phyloP scores from a whole-genome alignment of 2,797 vertebrate genomes.

The Xerus rutilus region DNA sequence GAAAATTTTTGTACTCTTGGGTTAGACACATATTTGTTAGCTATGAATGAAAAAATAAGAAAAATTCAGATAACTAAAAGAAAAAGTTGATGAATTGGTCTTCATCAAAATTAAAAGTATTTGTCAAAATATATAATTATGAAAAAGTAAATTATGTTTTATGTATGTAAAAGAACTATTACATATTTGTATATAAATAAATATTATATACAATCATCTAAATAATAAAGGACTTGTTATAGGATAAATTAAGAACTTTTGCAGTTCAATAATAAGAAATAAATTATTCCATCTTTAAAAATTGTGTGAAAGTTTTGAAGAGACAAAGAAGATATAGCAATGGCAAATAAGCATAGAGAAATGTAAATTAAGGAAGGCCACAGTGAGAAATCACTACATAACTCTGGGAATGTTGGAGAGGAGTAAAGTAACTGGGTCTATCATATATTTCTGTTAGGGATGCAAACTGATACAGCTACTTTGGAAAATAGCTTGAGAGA shows the following conservation, averaged over 20 bases:
- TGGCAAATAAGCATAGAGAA: not conserved
- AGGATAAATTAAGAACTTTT: not conserved
- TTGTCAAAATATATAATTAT: not conserved
- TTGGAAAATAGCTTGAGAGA: not conserved
- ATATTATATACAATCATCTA: not conserved
- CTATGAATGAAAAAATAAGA: not conserved
- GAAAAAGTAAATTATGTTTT: not conserved
- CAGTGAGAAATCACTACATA: not conserved
- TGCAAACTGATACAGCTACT: not conserved
- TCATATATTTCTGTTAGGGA: not conserved
- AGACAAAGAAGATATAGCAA: not conserved
- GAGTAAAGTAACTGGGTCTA: too few species aligned
- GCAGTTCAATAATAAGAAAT: not conserved
- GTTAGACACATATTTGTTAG: not conserved
- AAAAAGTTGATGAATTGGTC: not conserved
- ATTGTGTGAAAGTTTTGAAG: not conserved
- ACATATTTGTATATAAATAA: not conserved
- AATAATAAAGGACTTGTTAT: not conserved
- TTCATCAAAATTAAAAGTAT: not conserved
- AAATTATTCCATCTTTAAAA: not conserved
- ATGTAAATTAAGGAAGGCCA: not conserved
- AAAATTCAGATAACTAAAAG: not conserved
- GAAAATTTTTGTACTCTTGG: not conserved
- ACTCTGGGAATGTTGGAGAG: not conserved
- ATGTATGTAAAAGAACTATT: not conserved